phyloP scores from a whole-genome alignment of 2,797 vertebrate species.

The Martes flavigula region DNA sequence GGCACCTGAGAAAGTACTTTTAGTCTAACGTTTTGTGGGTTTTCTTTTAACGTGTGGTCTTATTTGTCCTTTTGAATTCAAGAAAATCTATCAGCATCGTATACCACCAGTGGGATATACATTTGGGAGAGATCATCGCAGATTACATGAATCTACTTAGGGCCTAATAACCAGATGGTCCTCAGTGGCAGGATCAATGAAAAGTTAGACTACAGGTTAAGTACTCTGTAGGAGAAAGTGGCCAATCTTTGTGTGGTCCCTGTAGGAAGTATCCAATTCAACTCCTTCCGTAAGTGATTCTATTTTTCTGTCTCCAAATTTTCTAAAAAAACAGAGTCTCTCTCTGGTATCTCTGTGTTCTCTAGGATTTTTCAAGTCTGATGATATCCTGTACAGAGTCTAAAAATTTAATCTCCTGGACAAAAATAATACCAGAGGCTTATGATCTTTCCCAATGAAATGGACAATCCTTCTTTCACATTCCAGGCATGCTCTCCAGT shows the following conservation, averaged over 20 bases:
- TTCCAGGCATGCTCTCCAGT: background rate
- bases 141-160: background rate
- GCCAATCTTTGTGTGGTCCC: background rate
- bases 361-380: background rate
- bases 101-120: background rate
- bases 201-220: background rate
- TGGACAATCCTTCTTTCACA: background rate
- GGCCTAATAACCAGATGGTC: background rate
- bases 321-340: background rate
- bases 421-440: conserved; percentile 3
- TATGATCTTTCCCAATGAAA: background rate
- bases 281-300: background rate
- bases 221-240: background rate
- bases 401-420: background rate
- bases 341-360: background rate
- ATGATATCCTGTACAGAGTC: background rate
- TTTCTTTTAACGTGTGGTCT: background rate
- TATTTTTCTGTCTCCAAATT: background rate
- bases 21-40: background rate
- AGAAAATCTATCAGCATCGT: background rate
- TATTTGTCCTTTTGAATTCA: background rate
- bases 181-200: background rate
- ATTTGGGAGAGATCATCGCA: background rate
- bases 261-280: background rate
- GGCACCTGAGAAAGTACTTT: background rate